phyloP scores from a whole-genome alignment of 2,113 vertebrate species.

The Vanacampus margaritifer region DNA sequence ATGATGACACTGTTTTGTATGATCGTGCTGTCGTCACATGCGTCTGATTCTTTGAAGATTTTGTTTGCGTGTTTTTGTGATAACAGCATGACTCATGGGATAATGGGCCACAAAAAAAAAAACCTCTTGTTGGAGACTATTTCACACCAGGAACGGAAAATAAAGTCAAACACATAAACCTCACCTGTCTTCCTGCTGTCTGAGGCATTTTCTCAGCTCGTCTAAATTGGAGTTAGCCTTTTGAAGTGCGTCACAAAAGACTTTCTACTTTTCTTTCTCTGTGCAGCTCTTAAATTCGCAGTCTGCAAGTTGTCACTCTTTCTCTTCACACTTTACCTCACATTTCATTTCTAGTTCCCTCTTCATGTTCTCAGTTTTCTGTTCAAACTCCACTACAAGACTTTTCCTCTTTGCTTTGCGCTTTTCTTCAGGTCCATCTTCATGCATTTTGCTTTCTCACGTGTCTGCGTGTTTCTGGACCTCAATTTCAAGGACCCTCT shows the following conservation, averaged over 20 bases:
- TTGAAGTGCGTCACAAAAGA: slow-evolving; percentile 45
- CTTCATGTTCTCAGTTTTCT: slow-evolving; percentile 50
- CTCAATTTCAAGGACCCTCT: slow-evolving; percentile 62
- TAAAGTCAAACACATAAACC: slow-evolving; percentile 40
- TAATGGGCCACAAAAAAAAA: slow-evolving; percentile 34
- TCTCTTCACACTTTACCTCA: slow-evolving; percentile 24
- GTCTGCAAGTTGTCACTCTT: slow-evolving; percentile 9
- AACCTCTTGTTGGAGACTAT: slow-evolving; percentile 42
- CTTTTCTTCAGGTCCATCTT: slow-evolving; percentile 69
- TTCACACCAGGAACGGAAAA: slow-evolving; percentile 43
- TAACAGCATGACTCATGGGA: slow-evolving; percentile 48
- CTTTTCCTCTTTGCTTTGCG: slow-evolving; percentile 63
- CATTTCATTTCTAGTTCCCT: slow-evolving; percentile 21
- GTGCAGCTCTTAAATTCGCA: slow-evolving; percentile 32
- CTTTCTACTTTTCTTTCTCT: slow-evolving; percentile 42
- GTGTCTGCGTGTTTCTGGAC: slow-evolving; percentile 52
- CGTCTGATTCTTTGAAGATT: slow-evolving; percentile 20
- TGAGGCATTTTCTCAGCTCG: slow-evolving; percentile 45
- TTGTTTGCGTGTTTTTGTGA: slow-evolving; percentile 40
- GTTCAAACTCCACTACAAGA: slow-evolving; percentile 64
- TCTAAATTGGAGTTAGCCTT: slow-evolving; percentile 51
- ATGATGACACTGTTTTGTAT: background rate
- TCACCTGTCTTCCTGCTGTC: slow-evolving; percentile 63
- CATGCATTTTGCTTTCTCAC: slow-evolving; percentile 67
- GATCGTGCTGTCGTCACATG: background rate